These are phyloP conservation scores for Xyrauchen texanus DNA, from an alignment of 2,113 vertebrate species.

Conservation along the genomic window DNA sequence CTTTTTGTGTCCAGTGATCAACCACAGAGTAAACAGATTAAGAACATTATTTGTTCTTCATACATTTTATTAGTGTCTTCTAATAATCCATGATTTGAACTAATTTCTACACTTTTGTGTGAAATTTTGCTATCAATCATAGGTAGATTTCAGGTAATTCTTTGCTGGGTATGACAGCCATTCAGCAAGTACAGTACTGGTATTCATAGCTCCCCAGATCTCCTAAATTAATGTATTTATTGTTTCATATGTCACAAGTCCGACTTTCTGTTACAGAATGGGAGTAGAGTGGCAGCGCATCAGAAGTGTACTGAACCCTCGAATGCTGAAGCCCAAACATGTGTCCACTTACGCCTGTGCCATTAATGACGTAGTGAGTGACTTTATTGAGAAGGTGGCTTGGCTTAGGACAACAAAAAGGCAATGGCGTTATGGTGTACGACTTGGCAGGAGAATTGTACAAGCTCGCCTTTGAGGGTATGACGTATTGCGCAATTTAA, in stretches of 20 bases:
- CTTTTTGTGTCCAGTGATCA: too few species aligned
- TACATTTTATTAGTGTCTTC: too few species aligned
- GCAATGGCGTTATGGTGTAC: conserved; percentile 75
- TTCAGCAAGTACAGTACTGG: neutral
- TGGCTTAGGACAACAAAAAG: conserved; percentile 70
- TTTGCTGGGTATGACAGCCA: too few species aligned
- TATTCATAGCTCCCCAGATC: too few species aligned
- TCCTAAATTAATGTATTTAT: neutral
- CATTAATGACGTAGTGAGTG: conserved; percentile 85
- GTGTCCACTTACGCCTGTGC: conserved; percentile 78
- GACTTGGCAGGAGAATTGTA: conserved; percentile 86
- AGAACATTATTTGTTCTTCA: too few species aligned
- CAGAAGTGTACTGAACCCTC: conserved; percentile 86
- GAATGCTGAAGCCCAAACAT: conserved; percentile 88
- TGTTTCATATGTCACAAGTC: neutral
- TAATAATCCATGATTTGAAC: too few species aligned
- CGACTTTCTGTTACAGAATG: conserved; percentile 57
- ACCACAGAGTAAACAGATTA: too few species aligned
- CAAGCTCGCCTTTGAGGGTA: conserved; percentile 94
- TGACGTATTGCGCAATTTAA: neutral
- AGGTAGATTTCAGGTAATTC: too few species aligned
- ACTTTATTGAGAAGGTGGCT: conserved; percentile 79
- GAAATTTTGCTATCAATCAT: too few species aligned
- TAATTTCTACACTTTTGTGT: too few species aligned
- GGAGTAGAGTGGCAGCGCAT: conserved; percentile 85